Conservation (phyloP, 2,113 vertebrate species). For the Clupea harengus region DNA sequence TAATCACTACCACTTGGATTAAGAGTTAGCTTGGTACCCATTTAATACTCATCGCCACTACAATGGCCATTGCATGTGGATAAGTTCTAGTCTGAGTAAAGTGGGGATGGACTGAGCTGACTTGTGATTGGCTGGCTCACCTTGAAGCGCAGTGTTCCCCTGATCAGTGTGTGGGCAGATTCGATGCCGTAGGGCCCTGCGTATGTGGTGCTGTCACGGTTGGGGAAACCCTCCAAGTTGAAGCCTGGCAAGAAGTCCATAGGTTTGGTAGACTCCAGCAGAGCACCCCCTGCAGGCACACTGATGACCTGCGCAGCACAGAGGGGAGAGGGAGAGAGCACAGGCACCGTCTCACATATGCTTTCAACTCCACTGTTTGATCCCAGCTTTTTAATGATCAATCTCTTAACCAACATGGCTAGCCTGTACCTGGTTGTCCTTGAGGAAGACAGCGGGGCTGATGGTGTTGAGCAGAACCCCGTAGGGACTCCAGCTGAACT, state of each 20-base stretch:
- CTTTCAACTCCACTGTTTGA: not conserved
- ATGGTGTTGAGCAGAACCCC: constrained; percentile 88
- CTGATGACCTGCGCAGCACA: constrained; percentile 63
- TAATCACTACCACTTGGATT: not conserved
- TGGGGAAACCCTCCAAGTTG: constrained; percentile 92
- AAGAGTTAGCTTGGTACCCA: too few relatives aligned
- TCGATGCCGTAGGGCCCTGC: constrained; percentile 84
- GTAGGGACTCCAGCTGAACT: constrained; percentile 96
- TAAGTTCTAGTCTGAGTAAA: not conserved
- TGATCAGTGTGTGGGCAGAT: constrained; percentile 83
- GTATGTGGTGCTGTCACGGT: constrained; percentile 92
- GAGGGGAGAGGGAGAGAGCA: not conserved
- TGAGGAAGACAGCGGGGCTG: constrained; percentile 82
- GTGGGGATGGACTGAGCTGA: not conserved
- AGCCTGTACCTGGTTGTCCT: constrained; percentile 78
- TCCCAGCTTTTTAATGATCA: not conserved
- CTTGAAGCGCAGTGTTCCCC: constrained; percentile 92
- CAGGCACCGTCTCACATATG: not conserved
- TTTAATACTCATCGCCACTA: too few relatives aligned
- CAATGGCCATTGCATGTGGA: too few relatives aligned
- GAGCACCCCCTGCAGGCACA: constrained; percentile 77
- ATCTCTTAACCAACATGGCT: not conserved
- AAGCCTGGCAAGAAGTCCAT: constrained; percentile 93
- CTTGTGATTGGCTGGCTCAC: constrained; percentile 58
- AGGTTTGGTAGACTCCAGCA: constrained; percentile 76